Conservation (phyloP, 2,888 invertebrate species). For the Tipula confusa region DNA sequence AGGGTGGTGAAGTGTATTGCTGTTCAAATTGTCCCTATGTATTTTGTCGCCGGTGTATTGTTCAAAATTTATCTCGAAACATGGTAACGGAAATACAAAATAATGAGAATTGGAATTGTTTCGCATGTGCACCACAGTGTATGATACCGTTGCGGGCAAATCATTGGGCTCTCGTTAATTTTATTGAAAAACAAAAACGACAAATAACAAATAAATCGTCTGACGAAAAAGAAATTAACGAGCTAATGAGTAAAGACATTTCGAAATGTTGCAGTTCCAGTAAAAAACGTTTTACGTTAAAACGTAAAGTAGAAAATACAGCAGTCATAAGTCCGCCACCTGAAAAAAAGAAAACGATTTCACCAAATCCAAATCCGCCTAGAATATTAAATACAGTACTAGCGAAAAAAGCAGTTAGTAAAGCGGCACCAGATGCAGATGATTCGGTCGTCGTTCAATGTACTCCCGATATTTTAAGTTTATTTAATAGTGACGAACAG, state of each 20-base stretch:
- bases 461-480: constrained; percentile 55
- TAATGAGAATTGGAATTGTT: constrained; percentile 77
- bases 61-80: constrained; percentile 62
- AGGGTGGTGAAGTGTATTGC: constrained; percentile 73
- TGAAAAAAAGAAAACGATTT: neutral
- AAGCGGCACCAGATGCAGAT: constrained; percentile 33
- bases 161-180: constrained; percentile 68
- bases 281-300: neutral
- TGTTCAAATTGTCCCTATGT: constrained; percentile 71
- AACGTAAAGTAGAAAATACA: neutral
- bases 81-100: constrained; percentile 68
- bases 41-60: constrained; percentile 74
- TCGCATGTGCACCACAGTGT: constrained; percentile 65
- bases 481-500: constrained; percentile 37
- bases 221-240: constrained; percentile 41
- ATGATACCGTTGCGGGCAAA: constrained; percentile 62
- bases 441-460: constrained; percentile 57
- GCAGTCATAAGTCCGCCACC: neutral
- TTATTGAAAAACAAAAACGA: constrained; percentile 57
- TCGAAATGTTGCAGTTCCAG: constrained; percentile 46
- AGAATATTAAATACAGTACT: neutral
- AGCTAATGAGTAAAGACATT: constrained; percentile 42
- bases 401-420: neutral
- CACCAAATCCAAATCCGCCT: constrained; percentile 33
- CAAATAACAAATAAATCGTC: constrained; percentile 34